Conservation (phyloP, 2,888 invertebrate species). For the Nesidiocoris tenuis region DNA sequence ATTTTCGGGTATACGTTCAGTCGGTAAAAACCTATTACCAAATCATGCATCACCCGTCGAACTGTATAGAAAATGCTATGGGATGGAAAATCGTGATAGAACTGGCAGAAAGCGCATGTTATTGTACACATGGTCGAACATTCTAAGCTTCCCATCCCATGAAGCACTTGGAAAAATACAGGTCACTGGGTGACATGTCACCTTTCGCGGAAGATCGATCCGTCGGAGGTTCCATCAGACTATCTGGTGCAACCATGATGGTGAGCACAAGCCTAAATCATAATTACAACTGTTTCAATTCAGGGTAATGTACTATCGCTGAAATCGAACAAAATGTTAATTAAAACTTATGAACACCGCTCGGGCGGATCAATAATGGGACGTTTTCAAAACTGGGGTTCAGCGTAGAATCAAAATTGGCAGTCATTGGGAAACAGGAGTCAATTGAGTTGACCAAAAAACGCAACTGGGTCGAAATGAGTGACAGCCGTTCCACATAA, state of each 20-base stretch:
- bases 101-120: slow-evolving; percentile 7
- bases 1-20: not conserved
- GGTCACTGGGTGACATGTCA: slow-evolving; percentile 47
- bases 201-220: slow-evolving; percentile 46
- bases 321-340: not conserved
- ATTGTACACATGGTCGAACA: slow-evolving; percentile 1
- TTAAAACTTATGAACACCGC: not conserved
- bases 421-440: too few species aligned
- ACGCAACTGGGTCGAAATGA: not conserved
- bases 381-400: too few species aligned
- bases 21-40: slow-evolving; percentile 40
- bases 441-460: too few species aligned
- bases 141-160: slow-evolving; percentile 20
- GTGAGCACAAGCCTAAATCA: slow-evolving; percentile 45
- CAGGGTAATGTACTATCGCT: not conserved
- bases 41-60: slow-evolving; percentile 46
- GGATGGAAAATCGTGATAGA: slow-evolving; percentile 16
- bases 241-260: slow-evolving; percentile 48
- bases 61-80: slow-evolving; percentile 38
- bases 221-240: slow-evolving; percentile 47
- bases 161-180: slow-evolving; percentile 27
- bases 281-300: slow-evolving; percentile 36
- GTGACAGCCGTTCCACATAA: not conserved
- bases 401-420: too few species aligned
- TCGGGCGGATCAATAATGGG: too few species aligned